Percentiles rank a stretch among this genome's conserved stretches.
phyloP scores from a whole-genome alignment of 2,888 invertebrate genomes.

The Drosophila sordidula region DNA sequence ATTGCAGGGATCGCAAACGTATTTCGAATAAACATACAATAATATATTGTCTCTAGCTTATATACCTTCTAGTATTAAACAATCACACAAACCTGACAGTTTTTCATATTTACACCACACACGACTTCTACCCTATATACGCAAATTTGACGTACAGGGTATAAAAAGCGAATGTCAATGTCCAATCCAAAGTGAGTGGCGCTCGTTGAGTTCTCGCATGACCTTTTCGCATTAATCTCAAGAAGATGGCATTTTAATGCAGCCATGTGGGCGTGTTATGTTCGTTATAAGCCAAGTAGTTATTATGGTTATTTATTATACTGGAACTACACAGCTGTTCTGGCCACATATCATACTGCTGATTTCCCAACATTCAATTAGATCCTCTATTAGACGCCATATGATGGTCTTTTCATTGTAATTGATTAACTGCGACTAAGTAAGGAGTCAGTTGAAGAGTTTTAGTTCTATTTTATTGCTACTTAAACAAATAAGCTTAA shows the following conservation, averaged over 20 bases:
- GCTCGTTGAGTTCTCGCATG: conserved; percentile 57
- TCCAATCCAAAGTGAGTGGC: conserved; percentile 46
- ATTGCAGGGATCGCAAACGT: no score
- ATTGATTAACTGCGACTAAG: conserved; percentile 20
- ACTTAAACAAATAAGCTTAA: neutral
- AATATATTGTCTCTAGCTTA: no score
- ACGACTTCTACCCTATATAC: neutral
- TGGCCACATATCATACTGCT: conserved; percentile 26
- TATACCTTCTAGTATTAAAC: neutral
- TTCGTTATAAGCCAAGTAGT: conserved; percentile 62
- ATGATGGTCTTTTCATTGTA: conserved; percentile 30
- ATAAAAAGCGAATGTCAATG: conserved; percentile 64
- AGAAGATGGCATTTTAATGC: conserved; percentile 75
- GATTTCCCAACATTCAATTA: conserved; percentile 59
- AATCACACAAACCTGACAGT: no score
- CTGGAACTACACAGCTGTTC: conserved; percentile 52
- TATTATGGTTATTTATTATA: conserved; percentile 74
- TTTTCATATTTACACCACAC: no score
- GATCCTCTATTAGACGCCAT: conserved; percentile 62
- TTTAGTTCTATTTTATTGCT: neutral
- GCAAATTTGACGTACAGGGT: conserved; percentile 19
- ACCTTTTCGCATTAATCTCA: conserved; percentile 76
- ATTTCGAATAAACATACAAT: no score
- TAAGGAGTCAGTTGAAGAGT: neutral
- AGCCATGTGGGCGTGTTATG: conserved; percentile 53